Conservation (phyloP, 2,888 invertebrate species). For the Tachystola acroxantha region DNA sequence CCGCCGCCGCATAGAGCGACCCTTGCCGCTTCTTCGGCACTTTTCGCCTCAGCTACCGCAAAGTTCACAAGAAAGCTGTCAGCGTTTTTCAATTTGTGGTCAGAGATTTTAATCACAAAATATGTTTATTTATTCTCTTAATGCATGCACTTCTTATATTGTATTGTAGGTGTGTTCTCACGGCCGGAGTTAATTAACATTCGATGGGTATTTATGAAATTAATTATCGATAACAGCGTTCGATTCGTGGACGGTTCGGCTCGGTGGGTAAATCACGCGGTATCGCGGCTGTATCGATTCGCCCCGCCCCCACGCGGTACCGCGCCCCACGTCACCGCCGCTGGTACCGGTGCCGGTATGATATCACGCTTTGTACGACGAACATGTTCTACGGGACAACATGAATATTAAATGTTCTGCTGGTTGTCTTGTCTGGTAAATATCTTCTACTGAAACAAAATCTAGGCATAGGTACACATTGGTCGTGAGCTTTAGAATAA, state of each 20-base stretch:
- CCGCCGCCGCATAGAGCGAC: constrained; percentile 32
- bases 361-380: constrained; percentile 36
- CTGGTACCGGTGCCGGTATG: constrained; percentile 32
- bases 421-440: constrained; percentile 5
- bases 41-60: constrained; percentile 25
- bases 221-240: constrained; percentile 59
- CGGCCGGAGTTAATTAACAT: constrained; percentile 52
- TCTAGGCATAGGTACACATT: too few relatives aligned
- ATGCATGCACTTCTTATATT: neutral
- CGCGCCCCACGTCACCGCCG: constrained; percentile 50
- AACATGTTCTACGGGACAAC: constrained; percentile 15
- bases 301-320: constrained; percentile 47
- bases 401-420: constrained; percentile 23
- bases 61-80: constrained; percentile 5
- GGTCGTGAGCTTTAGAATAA: too few relatives aligned
- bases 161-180: constrained; percentile 35
- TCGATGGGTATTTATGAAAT: constrained; percentile 53
- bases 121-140: constrained; percentile 1
- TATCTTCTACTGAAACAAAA: too few relatives aligned
- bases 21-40: constrained; percentile 33
- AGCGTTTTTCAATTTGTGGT: constrained; percentile 11
- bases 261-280: constrained; percentile 66
- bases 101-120: constrained; percentile 1
- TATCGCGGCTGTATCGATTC: constrained; percentile 40
- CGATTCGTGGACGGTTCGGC: constrained; percentile 51